A percentile compares a stretch with the other conserved stretches of the same genome.
phyloP scores from a whole-genome alignment of 2,888 invertebrate genomes.

The Erebia ligea region DNA sequence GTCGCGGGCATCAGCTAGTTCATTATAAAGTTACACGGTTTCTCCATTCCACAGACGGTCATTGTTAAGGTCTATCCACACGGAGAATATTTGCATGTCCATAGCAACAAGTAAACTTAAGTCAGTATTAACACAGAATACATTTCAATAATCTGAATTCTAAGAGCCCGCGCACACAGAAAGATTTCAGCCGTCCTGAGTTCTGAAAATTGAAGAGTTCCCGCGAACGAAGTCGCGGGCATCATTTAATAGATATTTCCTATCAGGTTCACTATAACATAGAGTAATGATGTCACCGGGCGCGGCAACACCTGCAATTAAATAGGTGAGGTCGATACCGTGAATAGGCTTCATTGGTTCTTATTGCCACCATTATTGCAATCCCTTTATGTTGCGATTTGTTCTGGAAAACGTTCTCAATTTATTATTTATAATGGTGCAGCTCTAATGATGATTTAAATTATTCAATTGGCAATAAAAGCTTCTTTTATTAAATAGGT shows the following conservation, averaged over 20 bases:
- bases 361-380: slow-evolving; percentile 1
- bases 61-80: slow-evolving; percentile 12
- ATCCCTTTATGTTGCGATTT: slow-evolving; percentile 1
- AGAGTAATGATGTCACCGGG: slow-evolving; percentile 34
- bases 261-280: background rate
- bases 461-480: background rate
- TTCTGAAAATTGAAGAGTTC: no score
- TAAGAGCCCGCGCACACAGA: no score
- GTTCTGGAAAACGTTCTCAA: slow-evolving; percentile 2
- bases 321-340: slow-evolving; percentile 33
- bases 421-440: slow-evolving; percentile 14
- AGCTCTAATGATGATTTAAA: background rate
- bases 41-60: slow-evolving; percentile 20
- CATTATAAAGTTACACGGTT: slow-evolving; percentile 23
- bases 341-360: slow-evolving; percentile 23
- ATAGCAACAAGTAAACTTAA: background rate
- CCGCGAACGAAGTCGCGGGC: no score
- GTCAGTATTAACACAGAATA: no score
- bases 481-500: background rate
- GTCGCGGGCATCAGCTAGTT: no score
- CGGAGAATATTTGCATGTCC: background rate
- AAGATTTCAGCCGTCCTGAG: no score
- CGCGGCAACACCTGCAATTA: slow-evolving; percentile 35
- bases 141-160: no score
- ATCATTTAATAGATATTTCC: background rate